phyloP scores from a whole-genome alignment of 2,797 vertebrate genomes.

The Emydoidea blandingii region DNA sequence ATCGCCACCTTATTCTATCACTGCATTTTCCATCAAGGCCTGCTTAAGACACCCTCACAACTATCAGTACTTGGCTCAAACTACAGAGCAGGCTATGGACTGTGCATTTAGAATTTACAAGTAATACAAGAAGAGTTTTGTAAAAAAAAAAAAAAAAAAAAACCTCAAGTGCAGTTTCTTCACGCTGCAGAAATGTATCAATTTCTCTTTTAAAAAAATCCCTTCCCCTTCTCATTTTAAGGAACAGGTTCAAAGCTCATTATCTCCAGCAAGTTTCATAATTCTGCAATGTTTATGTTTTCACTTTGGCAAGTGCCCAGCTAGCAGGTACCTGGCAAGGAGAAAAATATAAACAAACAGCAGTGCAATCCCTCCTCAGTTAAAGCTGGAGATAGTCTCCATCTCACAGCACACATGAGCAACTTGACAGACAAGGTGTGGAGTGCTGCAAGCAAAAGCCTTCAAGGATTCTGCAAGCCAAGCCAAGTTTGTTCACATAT shows the following conservation, averaged over 20 bases:
- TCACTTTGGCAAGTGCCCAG: conserved; percentile 36
- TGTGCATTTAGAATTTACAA: background rate
- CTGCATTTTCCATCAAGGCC: background rate
- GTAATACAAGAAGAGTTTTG: background rate
- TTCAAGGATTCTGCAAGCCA: conserved; percentile 14
- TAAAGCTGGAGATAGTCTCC: conserved; percentile 17
- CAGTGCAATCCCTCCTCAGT: conserved; percentile 25
- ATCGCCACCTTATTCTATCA: background rate
- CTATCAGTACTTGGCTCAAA: background rate
- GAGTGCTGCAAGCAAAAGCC: background rate
- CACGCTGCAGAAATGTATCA: background rate
- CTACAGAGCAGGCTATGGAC: background rate
- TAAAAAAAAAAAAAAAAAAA: background rate
- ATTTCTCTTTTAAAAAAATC: background rate
- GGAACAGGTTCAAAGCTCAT: background rate
- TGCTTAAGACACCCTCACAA: background rate
- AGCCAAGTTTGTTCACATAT: background rate
- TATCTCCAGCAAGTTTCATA: conserved; percentile 17
- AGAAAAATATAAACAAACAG: conserved; percentile 49
- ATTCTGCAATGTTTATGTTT: conserved; percentile 44
- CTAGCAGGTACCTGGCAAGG: conserved; percentile 56
- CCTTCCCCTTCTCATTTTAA: background rate
- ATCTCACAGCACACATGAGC: conserved; percentile 16
- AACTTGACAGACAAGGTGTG: background rate
- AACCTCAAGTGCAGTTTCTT: background rate